Conservation (phyloP, 2,888 invertebrate species). For the Hypolimnas misippus region DNA sequence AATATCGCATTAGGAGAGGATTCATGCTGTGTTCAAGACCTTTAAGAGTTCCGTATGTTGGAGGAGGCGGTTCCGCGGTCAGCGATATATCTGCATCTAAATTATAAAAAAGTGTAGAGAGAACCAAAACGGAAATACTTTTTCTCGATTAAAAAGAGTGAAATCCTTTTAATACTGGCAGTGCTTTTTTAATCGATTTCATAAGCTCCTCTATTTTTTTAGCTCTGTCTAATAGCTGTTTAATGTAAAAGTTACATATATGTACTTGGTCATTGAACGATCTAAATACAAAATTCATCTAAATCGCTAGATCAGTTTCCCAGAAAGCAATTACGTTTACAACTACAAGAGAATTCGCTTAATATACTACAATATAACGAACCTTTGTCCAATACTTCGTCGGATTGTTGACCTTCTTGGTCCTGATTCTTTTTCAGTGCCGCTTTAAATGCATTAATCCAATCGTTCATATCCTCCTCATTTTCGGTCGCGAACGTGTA, state of each 20-base stretch:
- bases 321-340: not conserved
- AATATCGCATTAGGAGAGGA: conserved; percentile 94
- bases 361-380: not conserved
- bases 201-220: not conserved
- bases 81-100: conserved; percentile 79
- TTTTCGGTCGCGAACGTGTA: conserved; percentile 94
- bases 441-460: conserved; percentile 92
- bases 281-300: too few relatives aligned
- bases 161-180: too few relatives aligned
- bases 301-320: too few relatives aligned
- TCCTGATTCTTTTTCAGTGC: conserved; percentile 89
- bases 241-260: too few relatives aligned
- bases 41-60: conserved; percentile 92
- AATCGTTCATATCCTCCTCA: conserved; percentile 91
- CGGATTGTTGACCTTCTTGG: conserved; percentile 86
- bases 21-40: conserved; percentile 96
- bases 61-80: conserved; percentile 85
- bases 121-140: too few relatives aligned
- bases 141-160: too few relatives aligned
- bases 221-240: too few relatives aligned
- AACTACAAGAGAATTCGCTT: not conserved
- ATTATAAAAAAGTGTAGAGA: conserved; percentile 42
- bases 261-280: too few relatives aligned
- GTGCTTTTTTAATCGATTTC: too few relatives aligned
- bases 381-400: conserved; percentile 89